Conservation (phyloP, 2,113 vertebrate genomes). For the Genyomyrus donnyi region DNA sequence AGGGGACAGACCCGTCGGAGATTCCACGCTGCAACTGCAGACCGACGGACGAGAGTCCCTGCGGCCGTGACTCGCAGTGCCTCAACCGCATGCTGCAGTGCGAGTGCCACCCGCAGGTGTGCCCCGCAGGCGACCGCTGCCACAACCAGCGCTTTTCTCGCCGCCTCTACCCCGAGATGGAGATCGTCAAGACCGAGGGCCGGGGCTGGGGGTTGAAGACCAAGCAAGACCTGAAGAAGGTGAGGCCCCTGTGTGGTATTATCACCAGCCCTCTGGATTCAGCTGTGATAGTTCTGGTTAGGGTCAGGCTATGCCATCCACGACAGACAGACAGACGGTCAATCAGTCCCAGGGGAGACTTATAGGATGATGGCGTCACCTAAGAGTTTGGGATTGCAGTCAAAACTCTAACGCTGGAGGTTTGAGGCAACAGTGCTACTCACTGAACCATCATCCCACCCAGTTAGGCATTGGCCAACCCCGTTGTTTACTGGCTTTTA, state of each 20-base stretch:
- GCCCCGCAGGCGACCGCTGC: conserved; percentile 81
- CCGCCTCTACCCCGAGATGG: conserved; percentile 80
- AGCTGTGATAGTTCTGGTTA: not conserved
- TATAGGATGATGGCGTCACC: not conserved
- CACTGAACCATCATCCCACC: not conserved
- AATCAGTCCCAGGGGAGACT: not conserved
- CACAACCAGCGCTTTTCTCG: conserved; percentile 95
- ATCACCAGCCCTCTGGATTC: not conserved
- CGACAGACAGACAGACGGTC: not conserved
- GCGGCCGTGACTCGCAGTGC: conserved; percentile 82
- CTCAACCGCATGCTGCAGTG: conserved; percentile 96
- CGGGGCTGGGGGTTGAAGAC: conserved; percentile 88
- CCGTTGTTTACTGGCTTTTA: not conserved
- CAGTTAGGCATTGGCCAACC: not conserved
- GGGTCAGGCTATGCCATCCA: not conserved
- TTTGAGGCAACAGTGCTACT: not conserved
- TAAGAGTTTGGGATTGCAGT: not conserved
- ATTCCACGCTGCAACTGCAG: conserved; percentile 94
- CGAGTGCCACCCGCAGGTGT: conserved; percentile 91
- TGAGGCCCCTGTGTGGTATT: conserved; percentile 34
- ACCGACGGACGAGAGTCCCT: conserved; percentile 79
- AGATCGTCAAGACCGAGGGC: conserved; percentile 78
- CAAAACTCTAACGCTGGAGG: not conserved
- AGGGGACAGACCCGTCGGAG: conserved; percentile 84
- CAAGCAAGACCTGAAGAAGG: conserved; percentile 87